phyloP scores from a whole-genome alignment of 2,797 vertebrate species.

The Centroberyx gerrardi region DNA sequence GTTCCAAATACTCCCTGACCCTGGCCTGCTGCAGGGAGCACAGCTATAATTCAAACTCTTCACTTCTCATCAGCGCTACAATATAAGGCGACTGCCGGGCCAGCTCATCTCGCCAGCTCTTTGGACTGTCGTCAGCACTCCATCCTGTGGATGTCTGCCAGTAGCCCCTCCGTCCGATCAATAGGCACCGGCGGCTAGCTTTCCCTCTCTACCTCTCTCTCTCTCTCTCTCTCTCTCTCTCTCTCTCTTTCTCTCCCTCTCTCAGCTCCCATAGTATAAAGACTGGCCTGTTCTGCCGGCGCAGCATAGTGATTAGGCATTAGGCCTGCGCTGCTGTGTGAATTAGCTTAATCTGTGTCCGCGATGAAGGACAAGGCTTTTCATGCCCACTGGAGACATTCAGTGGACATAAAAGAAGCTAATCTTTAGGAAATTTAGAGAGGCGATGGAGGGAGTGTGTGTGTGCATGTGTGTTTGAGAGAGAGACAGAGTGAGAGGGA shows the following conservation, averaged over 20 bases:
- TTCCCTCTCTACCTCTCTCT: slow-evolving; percentile 54
- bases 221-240: slow-evolving; percentile 28
- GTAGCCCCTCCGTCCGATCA: slow-evolving; percentile 75
- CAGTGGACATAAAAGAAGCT: slow-evolving; percentile 76
- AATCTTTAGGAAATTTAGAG: slow-evolving; percentile 78
- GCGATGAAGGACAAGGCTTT: slow-evolving; percentile 81
- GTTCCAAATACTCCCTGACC: slow-evolving; percentile 44
- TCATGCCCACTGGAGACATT: slow-evolving; percentile 78
- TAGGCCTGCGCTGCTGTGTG: slow-evolving; percentile 78
- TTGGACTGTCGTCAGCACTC: slow-evolving; percentile 83
- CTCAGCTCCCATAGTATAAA: slow-evolving; percentile 68
- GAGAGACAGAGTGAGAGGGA: background rate
- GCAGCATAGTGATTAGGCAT: slow-evolving; percentile 82
- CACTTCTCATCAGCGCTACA: slow-evolving; percentile 68
- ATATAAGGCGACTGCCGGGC: slow-evolving; percentile 51
- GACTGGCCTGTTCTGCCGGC: slow-evolving; percentile 78
- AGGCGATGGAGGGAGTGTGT: slow-evolving; percentile 36
- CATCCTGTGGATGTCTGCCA: slow-evolving; percentile 81
- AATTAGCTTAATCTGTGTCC: slow-evolving; percentile 85
- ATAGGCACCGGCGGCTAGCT: slow-evolving; percentile 80
- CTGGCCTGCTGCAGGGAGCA: slow-evolving; percentile 40
- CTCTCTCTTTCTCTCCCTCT: slow-evolving; percentile 48
- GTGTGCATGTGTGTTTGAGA: slow-evolving; percentile 5
- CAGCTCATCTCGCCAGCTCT: slow-evolving; percentile 76
- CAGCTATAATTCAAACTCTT: slow-evolving; percentile 66